Evolutionary conservation across 2,797 vertebrate genomes (phyloP), one percentile per base, ranked within the genome.

Genomic region (Myotis pilosus): DNA sequence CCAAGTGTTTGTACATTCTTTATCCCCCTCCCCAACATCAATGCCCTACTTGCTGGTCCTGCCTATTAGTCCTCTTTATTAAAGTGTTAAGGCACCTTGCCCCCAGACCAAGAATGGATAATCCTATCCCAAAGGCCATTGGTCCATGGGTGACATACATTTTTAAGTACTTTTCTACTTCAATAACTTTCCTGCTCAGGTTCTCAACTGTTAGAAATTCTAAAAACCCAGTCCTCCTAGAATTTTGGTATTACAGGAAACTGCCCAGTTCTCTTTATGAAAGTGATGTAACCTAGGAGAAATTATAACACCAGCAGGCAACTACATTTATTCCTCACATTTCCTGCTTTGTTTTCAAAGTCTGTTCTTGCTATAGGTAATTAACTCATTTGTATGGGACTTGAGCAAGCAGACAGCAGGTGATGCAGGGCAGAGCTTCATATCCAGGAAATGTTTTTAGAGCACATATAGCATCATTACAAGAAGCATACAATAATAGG

Each of bases 361-460:
- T 89, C n/a, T 76, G 28, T 66, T 95, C 22, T 66, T 36, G 66
- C 30, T 51, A 36, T 64, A 94, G 74, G 69, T 94, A 96, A 93
- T 94, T 86, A 84, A 85, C 88, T 95, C 88, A 93, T 95, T 68
- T 91, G 79, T 79, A 88, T 84, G 75, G 17, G 19, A 62, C 60
- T 25, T 57, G 78, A 82, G 25, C 0, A 11, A 83, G 82, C 33
- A 82, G 78, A 84, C 44, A 75, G 81, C 84, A 84, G 87, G 68
- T 72, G 20, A 85, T 13, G 25, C 10, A 49, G 78, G 36, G 53
- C 23, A 53, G 64, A 71, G n/a, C 17, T 36, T 89, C 72, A 28
- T 5, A 12, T 28, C 33, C 33, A 78, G 85, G 57, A 57, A 82
- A 76, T 53, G 30, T 49, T 87, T 95, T 53, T 22, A 82, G 49